A percentile compares a stretch with the other conserved stretches of the same genome.
Conservation (phyloP, 2,113 vertebrate genomes). For the Lepisosteus oculatus region DNA sequence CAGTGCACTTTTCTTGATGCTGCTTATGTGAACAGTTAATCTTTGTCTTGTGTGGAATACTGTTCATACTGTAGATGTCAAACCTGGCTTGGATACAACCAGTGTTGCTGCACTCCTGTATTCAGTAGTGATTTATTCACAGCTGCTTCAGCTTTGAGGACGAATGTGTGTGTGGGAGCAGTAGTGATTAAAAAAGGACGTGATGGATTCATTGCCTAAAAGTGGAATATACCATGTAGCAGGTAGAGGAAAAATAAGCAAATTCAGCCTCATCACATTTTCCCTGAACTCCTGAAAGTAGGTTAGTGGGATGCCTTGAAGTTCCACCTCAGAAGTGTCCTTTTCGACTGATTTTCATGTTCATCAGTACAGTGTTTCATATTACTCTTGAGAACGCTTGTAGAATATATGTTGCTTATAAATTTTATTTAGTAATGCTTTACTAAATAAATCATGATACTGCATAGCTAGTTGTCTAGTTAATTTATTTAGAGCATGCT, state of each 20-base stretch:
- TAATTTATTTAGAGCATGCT: too few relatives aligned
- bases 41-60: neutral
- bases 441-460: too few relatives aligned
- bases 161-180: conserved; percentile 7
- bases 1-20: too few relatives aligned
- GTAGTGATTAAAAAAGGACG: neutral
- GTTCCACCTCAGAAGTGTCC: neutral
- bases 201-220: neutral
- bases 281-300: neutral
- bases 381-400: neutral
- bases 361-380: neutral
- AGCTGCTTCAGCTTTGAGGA: neutral
- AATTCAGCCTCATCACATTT: neutral
- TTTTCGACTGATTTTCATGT: conserved; percentile 7
- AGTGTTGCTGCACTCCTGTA: neutral
- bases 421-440: too few relatives aligned
- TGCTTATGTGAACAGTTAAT: neutral
- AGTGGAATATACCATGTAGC: neutral
- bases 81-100: neutral
- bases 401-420: too few relatives aligned
- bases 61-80: neutral
- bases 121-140: conserved; percentile 9
- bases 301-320: neutral
- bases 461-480: too few relatives aligned
- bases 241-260: neutral